Evolutionary conservation across 1,140 invertebrate genomes (phyloP), one percentile per base, ranked within the genome.

Genomic region (Panagrolaimus sp.): DNA sequence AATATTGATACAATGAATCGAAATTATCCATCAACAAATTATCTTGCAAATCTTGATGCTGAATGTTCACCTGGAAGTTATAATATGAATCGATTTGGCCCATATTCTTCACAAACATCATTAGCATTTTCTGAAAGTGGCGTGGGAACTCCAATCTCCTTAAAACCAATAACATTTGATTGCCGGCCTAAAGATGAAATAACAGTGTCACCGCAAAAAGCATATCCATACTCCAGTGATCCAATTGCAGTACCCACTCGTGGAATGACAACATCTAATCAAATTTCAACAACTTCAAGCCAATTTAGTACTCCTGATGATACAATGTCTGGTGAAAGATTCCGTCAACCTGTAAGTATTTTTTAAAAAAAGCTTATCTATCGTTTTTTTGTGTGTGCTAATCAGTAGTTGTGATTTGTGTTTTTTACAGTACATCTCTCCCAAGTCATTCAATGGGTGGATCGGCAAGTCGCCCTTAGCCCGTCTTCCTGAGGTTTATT

Each of bases 1-100:
- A 74, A 74, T 47, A 76, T 74, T 23, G 16, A 77, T 43, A 44
- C 62, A 38, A 73, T 75, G 61, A 66, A 75, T 13, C 31, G 51
- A 11, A 78, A 78, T 16, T 79, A 79, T 65, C 73, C 74, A 20
- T 76, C 74, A 4, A 67, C 75, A n/a, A 79, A 65, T 65, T 76
- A 76, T 77, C 67, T 76, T 23, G 72, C 23, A 31, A 20, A 38
- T 4, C 23, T 63, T 44, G 43, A 51, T 31, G 9, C 76, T 47
- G 65, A 74, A 75, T 65, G 66, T 42, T 65, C 11, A 47, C 70
- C 46, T 46, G 62, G 31, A 16, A 53, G 31, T 63, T 48, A 31
- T 46, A 66, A 23, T 43, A 65, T 16, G 67, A 63, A 11, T 44
- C 69, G 44, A 20, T 63, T 31, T 44, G 53, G 23, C 16, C 46